Evolutionary conservation across 2,113 vertebrate species (phyloP), one percentile per base, ranked within the genome.

Genomic region (Mustela nigripes): DNA sequence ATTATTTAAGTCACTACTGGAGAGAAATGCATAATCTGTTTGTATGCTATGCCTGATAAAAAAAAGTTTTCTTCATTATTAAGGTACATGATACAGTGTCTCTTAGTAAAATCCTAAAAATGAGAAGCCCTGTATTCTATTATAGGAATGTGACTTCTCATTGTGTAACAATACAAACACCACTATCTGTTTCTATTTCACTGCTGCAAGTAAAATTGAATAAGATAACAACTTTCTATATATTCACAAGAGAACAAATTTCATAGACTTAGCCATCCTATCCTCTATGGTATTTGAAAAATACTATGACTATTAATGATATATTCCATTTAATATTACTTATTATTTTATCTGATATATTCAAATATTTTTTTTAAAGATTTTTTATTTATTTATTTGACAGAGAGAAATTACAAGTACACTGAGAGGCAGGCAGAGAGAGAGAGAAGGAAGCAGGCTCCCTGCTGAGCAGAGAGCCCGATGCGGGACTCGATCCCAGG

Each of bases 321-420:
- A 63, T 71, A 42, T 79, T 94, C 33, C 76, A 28, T 58, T 79
- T 26, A 73, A n/a, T 78, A 33, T 71, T 97, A 81, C 24, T 83
- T 86, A 28, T 96, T 91, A 95, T 97, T 97, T 93, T 76, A 94
- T 78, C 42, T 24, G 91, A 63, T 88, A 56, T 86, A 84, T 71
- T 50, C 6, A 95, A 36, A 36, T 36, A 36, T 36, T 36, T 36
- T 36, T 36, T 36, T 36, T 36, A 36, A 36, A 36, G 36, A 36
- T 36, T 36, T 36, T 36, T 36, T 36, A 36, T 36, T 36, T 36
- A 36, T 36, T 36, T 36, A 36, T 36, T 36, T 36, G 36, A 36
- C 36, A 36, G 36, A 36, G 36, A 36, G 36, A 36, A 36, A 36
- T 36, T 36, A 36, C 36, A 36, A 36, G 36, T 36, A 36, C 36